phyloP scores from a whole-genome alignment of 2,797 vertebrate species.

The Pangasius mekongensis region DNA sequence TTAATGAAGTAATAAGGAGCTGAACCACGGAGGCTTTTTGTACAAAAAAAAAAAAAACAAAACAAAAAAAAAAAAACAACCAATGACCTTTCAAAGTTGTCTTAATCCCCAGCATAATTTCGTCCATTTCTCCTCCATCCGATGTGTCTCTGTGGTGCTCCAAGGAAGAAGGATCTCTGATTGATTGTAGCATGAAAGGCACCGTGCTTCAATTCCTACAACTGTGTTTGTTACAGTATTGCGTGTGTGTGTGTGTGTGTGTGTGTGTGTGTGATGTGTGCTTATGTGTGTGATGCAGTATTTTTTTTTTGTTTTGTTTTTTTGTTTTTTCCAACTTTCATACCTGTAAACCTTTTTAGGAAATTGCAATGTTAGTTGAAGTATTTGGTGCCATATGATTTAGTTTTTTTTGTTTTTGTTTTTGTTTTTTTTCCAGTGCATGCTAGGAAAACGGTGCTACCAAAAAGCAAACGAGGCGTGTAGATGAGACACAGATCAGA shows the following conservation, averaged over 20 bases:
- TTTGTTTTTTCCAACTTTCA: slow-evolving; percentile 72
- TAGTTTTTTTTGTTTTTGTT: slow-evolving; percentile 21
- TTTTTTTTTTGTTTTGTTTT: slow-evolving; percentile 25
- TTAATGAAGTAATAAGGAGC: slow-evolving; percentile 88
- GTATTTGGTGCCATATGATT: slow-evolving; percentile 57
- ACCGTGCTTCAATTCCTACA: slow-evolving; percentile 71
- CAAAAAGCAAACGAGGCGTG: neutral
- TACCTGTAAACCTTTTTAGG: slow-evolving; percentile 56
- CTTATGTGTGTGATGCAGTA: slow-evolving; percentile 62
- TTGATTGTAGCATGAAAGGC: slow-evolving; percentile 63
- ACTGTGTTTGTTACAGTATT: slow-evolving; percentile 75
- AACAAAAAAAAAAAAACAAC: slow-evolving; percentile 67
- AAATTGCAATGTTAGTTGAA: slow-evolving; percentile 54
- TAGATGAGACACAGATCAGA: slow-evolving; percentile 30
- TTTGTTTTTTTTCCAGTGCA: neutral
- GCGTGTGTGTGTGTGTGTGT: slow-evolving; percentile 63
- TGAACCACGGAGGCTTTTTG: slow-evolving; percentile 95
- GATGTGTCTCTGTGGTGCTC: slow-evolving; percentile 57
- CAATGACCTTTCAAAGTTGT: slow-evolving; percentile 90
- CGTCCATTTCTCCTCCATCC: slow-evolving; percentile 74
- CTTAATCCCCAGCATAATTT: slow-evolving; percentile 69
- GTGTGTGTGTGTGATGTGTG: slow-evolving; percentile 62
- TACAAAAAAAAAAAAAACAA: slow-evolving; percentile 82
- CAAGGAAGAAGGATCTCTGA: slow-evolving; percentile 70
- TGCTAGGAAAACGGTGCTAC: slow-evolving; percentile 36